Evolutionary conservation across 2,797 vertebrate genomes (phyloP), one percentile per base, ranked within the genome.

Genomic region (Brachymystax lenok): DNA sequence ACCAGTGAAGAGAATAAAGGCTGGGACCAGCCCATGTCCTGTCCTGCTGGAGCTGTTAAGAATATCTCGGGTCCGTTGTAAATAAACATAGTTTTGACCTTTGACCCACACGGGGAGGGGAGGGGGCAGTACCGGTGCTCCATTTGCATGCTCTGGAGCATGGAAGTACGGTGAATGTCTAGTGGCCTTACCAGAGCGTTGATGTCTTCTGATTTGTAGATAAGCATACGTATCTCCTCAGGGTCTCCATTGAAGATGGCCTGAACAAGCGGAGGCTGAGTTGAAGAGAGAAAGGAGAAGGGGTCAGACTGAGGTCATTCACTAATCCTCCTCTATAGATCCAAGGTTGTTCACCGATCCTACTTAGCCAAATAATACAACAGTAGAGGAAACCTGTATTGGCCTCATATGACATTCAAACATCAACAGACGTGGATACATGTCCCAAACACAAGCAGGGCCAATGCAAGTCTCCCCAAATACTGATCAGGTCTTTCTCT

Each of bases 181-280:
- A 7, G 73, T 14, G 17, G 80, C 74, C 89, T 88, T 94, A 99
- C 98, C 97, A 97, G 91, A 85, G 95, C 95, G 4, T 99, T 99
- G 88, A 99, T 96, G 88, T 99, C 97, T 89, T 99, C 97, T 0
- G 97, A 97, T 90, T 99, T 99, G 91, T 96, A 97, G 87, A 99
- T 98, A 85, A 99, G 92, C 95, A 96, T 95, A 1, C 97, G 96
- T 79, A 99, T 98, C 92, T 99, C 97, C 74, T 99, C 98, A 0
- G 96, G 96, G 86, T 99, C 97, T n/a, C 97, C 96, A 0, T 94
- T 97, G 91, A 99, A 99, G 90, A 99, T 97, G 0, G 97, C 97
- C 84, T 99, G 97, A 89, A 99, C 94, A 86, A 99, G 94, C 4
- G 96, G 96, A 50, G 98, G 97, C 98, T 99, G 46, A 70, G 17